Evolutionary conservation across 2,888 invertebrate genomes (phyloP), one percentile per base, ranked within the genome.

Genomic region (Sceliomorpha sp.): DNA sequence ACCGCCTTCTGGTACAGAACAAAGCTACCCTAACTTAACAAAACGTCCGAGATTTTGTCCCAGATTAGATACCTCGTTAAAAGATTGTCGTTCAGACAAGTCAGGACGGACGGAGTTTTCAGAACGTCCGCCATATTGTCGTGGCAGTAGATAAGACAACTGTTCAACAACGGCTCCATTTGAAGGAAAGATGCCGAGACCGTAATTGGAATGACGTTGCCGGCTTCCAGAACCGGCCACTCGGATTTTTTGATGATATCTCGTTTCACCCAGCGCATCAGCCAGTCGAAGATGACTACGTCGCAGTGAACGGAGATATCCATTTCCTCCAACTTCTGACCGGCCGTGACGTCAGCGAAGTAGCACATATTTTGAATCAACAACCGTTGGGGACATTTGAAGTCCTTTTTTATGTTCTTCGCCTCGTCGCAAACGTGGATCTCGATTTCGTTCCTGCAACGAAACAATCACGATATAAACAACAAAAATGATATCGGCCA

Each of bases 241-340:
- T 92, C 92, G 0, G 92, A 92, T 59, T 92, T 91, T 62, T 92
- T 89, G 63, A 92, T 90, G 0, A 91, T 89, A 76, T 94, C 94
- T 20, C 92, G 91, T 87, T 97, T 96, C n/a, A 98, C 95, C 96
- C 98, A 98, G 72, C 94, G 93, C 95, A 98, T 97, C 48, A 98
- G 89, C 97, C 98, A 98, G 80, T 98, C 98, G 88, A 98, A 98
- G 68, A 98, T 97, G 85, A 95, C 92, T 58, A 98, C 94, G 89
- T 98, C 98, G 85, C 98, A 98, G 85, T 98, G 98, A 0, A 98
- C 98, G 0, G 97, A 97, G 75, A 98, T 98, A 82, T 98, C 98
- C 92, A 98, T 96, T 80, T 98, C 97, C 82, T 95, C 94, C 4
- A 96, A 88, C 58, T 93, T 91, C 84, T 96, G 95, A 0, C 92